These are phyloP conservation scores for Athalia rosae DNA, from an alignment of 2,888 invertebrate species.

Conservation along the genomic window DNA sequence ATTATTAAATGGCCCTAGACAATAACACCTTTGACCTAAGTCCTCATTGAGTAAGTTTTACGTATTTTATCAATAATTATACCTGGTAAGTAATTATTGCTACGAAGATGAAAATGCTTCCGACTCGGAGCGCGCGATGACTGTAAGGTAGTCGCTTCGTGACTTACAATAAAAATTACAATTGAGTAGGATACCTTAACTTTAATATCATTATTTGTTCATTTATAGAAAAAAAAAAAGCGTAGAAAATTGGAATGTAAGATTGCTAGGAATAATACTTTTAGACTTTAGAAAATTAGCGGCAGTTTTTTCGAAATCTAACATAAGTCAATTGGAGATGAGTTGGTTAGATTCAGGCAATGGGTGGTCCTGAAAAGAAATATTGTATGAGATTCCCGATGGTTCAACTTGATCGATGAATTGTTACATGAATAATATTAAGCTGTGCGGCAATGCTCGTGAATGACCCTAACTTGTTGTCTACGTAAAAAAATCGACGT, in stretches of 20 bases:
- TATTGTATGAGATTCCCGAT: constrained; percentile 12
- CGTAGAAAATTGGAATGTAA: constrained; percentile 36
- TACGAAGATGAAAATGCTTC: neutral
- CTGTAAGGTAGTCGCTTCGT: neutral
- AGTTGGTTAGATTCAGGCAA: constrained; percentile 56
- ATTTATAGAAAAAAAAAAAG: neutral
- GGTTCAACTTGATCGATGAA: no score
- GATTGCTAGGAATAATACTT: constrained; percentile 10
- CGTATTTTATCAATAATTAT: neutral
- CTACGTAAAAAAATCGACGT: no score
- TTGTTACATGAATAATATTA: no score
- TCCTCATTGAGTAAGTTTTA: no score
- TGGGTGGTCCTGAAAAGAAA: constrained; percentile 62
- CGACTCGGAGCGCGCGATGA: neutral
- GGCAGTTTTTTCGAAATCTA: constrained; percentile 10
- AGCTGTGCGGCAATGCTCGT: no score
- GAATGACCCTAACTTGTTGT: no score
- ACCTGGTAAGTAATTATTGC: neutral
- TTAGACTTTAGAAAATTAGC: neutral
- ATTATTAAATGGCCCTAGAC: no score
- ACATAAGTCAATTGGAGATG: constrained; percentile 8
- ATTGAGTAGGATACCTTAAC: neutral
- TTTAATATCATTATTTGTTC: neutral
- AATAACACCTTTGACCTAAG: no score
- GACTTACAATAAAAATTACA: neutral